phyloP scores from a whole-genome alignment of 2,888 invertebrate species.

The Antitype chi region DNA sequence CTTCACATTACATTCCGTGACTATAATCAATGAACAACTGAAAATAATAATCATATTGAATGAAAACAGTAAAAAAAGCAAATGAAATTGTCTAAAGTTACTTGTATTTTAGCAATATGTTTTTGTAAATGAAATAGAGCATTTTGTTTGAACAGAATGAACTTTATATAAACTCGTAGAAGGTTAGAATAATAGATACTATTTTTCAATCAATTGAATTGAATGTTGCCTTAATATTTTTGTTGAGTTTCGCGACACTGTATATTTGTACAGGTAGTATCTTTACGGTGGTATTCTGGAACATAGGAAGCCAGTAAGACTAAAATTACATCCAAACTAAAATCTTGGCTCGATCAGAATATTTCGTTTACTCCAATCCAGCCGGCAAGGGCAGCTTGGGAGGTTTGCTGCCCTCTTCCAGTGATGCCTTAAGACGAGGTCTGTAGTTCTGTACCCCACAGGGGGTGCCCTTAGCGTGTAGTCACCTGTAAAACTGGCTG shows the following conservation, averaged over 20 bases:
- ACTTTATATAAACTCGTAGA: neutral
- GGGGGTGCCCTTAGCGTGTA: too few relatives aligned
- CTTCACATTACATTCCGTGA: neutral
- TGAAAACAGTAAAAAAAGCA: neutral
- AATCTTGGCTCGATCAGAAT: neutral
- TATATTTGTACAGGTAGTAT: neutral
- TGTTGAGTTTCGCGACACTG: neutral
- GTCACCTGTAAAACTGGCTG: too few relatives aligned
- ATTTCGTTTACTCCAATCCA: neutral
- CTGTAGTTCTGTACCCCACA: too few relatives aligned
- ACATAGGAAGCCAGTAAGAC: neutral
- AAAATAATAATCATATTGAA: neutral
- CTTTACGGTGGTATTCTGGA: neutral
- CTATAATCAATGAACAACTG: conserved; percentile 1
- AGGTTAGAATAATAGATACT: neutral
- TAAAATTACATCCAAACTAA: neutral
- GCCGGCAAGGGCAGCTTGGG: too few relatives aligned
- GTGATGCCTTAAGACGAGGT: too few relatives aligned
- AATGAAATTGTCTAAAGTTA: neutral
- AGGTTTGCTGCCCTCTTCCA: too few relatives aligned
- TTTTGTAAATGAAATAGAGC: neutral
- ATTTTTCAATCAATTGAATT: neutral
- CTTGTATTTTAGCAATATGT: neutral
- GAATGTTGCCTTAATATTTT: neutral
- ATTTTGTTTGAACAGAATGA: neutral